A percentile compares a stretch with the other conserved stretches of the same genome.
Evolutionary conservation across 2,888 invertebrate genomes (phyloP).

Genomic region (Lathronympha strigana): DNA sequence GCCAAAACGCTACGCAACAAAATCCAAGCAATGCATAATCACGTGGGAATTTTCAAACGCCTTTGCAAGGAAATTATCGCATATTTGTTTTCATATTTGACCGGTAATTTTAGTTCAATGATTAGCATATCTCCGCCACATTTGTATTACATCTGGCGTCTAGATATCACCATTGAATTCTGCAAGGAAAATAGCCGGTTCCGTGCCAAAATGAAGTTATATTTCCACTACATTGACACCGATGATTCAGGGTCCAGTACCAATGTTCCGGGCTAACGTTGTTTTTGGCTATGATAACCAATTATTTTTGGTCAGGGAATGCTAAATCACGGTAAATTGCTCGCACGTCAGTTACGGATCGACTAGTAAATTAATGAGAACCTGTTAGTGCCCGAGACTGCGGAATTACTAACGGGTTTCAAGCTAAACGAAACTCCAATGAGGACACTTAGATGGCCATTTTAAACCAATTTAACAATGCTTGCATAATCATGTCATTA

Average conservation of each 20-base stretch:
- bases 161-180: slow-evolving; percentile 55
- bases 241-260: slow-evolving; percentile 65
- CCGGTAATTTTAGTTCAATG: slow-evolving; percentile 15
- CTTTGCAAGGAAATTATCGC: slow-evolving; percentile 4
- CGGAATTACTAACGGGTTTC: slow-evolving; percentile 17
- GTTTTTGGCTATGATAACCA: slow-evolving; percentile 68
- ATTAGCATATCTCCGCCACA: slow-evolving; percentile 22
- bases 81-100: slow-evolving; percentile 16
- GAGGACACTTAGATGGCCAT: background rate
- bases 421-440: slow-evolving; percentile 4
- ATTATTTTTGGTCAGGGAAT: slow-evolving; percentile 71
- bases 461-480: background rate
- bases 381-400: slow-evolving; percentile 24
- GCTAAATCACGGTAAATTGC: slow-evolving; percentile 61
- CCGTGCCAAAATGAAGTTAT: slow-evolving; percentile 74
- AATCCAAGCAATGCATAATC: slow-evolving; percentile 12
- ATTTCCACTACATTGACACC: slow-evolving; percentile 72
- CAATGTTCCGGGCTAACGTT: slow-evolving; percentile 52
- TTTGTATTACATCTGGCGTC: slow-evolving; percentile 23
- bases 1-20: slow-evolving; percentile 28
- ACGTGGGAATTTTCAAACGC: slow-evolving; percentile 1
- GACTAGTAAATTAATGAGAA: slow-evolving; percentile 59
- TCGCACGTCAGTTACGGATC: slow-evolving; percentile 65
- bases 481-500: background rate
- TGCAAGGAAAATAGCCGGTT: slow-evolving; percentile 59